Base-by-base conservation (phyloP, 2,797 vertebrate species). In the Phaenicophaeus curvirostris region DNA sequence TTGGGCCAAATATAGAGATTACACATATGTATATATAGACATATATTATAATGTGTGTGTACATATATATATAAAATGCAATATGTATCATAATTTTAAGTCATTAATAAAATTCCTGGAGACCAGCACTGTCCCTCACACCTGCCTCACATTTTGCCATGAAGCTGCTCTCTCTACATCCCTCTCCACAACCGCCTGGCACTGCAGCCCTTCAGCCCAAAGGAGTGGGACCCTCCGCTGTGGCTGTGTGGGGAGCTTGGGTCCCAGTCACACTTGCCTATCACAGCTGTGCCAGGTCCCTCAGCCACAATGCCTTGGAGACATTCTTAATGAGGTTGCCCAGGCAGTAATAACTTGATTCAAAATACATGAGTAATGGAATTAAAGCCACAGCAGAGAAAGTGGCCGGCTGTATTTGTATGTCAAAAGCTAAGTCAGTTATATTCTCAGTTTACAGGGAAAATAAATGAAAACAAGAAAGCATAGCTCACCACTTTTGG, bases 231-330 rank as follows among this genome's bases (percentile, higher is more conserved):
- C 41, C 15, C 30, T 76, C 46, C 1, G 1, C 48, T 5, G 1
- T 3, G 1, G 35, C 28, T 51, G 59, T 6, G 0, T 15, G 23
- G 39, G 19, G 19, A 53, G 24, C 9, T 57, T 0, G 0, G 54
- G 25, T 53, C 9, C 6, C 58, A 57, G 11, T 20, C 5, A 4
- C 3, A 1, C 13, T 79, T 63, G 11, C 37, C 1, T 2, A 6
- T 51, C 31, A 53, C 33, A 46, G 42, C 37, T 0, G 0, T 46
- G 13, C 27, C 19, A 27, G 5, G 19, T 63, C 54, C 23, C 27
- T 76, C 59, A 41, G 25, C 12, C 20, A 13, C 8, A 0, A 0
- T 33, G 24, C 42, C 46, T 80, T 41, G 50, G 21, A 65, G 31
- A 50, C 28, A 53, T 92, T 54, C 55, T 66, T 59, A 55, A 58